Evolutionary conservation across 2,888 invertebrate species (phyloP).

Genomic region (Ochropacha duplaris): DNA sequence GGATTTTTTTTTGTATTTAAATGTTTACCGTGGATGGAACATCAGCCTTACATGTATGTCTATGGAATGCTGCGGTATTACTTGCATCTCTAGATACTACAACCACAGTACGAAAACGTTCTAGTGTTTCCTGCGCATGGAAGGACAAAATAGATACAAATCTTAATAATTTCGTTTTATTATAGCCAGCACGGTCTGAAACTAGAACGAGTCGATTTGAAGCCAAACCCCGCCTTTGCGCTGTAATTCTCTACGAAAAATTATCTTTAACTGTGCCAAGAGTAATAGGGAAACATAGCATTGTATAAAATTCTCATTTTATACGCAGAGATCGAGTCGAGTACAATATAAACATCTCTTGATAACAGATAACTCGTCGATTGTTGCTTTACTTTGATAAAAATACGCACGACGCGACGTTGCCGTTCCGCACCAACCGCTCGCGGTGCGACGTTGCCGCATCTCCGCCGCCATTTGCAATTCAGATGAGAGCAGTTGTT

Average conservation of each 20-base stretch:
- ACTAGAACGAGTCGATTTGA: background rate
- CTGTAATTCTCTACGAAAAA: conserved; percentile 23
- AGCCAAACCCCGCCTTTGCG: conserved; percentile 5
- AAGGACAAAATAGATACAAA: background rate
- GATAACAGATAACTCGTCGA: conserved; percentile 59
- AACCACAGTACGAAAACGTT: no score
- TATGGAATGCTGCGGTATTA: no score
- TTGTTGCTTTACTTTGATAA: conserved; percentile 51
- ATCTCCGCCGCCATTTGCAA: conserved; percentile 69
- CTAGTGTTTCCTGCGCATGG: background rate
- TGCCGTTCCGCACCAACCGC: conserved; percentile 49
- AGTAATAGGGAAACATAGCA: conserved; percentile 11
- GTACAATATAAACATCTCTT: conserved; percentile 30
- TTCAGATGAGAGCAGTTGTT: conserved; percentile 62
- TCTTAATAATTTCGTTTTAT: background rate
- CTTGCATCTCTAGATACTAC: no score
- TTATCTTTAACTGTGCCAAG: conserved; percentile 20
- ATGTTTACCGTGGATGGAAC: no score
- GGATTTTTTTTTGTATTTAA: no score
- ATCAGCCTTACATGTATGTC: no score
- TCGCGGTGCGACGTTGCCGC: conserved; percentile 59
- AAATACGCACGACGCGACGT: conserved; percentile 65
- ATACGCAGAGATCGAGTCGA: conserved; percentile 11
- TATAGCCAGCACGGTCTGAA: background rate
- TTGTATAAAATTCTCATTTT: conserved; percentile 3